Percentiles rank a stretch among this genome's conserved stretches.
Conservation (phyloP, 92 coral and sea anemone genomes). For the Zoanthus solanderi region DNA sequence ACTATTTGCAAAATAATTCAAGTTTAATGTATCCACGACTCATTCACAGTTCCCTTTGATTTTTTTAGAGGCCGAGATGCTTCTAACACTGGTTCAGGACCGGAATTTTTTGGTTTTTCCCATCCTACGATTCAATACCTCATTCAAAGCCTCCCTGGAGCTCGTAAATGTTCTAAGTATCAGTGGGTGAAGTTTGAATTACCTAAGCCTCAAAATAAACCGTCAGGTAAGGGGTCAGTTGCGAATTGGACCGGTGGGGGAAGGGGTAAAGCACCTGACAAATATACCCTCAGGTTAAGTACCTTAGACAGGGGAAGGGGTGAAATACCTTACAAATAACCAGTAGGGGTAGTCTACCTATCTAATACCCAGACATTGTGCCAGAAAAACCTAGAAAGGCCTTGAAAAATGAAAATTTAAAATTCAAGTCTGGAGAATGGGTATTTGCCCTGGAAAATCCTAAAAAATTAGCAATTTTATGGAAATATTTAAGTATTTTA, state of each 20-base stretch:
- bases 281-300: no score
- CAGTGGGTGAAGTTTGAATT: constrained; percentile 99
- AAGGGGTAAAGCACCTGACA: neutral
- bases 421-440: no score
- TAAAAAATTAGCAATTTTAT: no score
- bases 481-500: no score
- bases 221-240: constrained; percentile 60
- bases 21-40: no score
- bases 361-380: no score
- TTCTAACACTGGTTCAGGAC: constrained; percentile 98
- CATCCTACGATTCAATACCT: constrained; percentile 99
- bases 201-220: constrained; percentile 93
- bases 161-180: constrained; percentile 95
- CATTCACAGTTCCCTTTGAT: no score
- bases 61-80: constrained; percentile 94
- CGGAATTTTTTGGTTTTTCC: constrained; percentile 98
- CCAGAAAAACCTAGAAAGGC: no score
- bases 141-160: constrained; percentile 93
- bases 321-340: neutral
- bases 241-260: neutral
- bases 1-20: no score
- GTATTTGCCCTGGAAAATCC: no score
- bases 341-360: no score
- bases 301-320: neutral
- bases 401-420: no score